Base-by-base conservation (phyloP, 2,888 invertebrate species). In the Minunthozetes semirufus region DNA sequence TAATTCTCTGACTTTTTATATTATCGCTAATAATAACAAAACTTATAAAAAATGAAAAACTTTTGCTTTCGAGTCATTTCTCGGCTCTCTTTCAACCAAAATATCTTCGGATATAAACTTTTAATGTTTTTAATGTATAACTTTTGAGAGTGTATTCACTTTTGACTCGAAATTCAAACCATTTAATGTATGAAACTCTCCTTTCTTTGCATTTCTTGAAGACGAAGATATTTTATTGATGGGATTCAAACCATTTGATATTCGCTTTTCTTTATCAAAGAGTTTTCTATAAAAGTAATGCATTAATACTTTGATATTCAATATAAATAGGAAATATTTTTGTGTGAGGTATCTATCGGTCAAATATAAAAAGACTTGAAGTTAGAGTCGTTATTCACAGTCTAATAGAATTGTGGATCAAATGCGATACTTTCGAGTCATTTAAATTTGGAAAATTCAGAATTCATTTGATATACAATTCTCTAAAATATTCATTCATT, bases 31-130 rank as follows among this genome's bases (percentile, higher is more conserved):
- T 33, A 63, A 63, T 38, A 19, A 29, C 19, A 29, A 27, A 61
- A 15, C 6, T 13, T 61, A 61, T 27, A 27, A 61, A 61, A 61
- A 61, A 61, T 61, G 61, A 61, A 61, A 59, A 61, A 61, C 61
- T 61, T n/a, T 15, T 53, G 29, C 29, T 27, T 27, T 27, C 13
- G 11, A 61, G 61, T 27, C 61, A 61, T 61, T 27, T 61, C 13
- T 9, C 5, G 17, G 11, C n/a, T 25, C 50, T 17, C 56, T 25
- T 25, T 13, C 61, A 27, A 9, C 19, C 61, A 27, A 27, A 27
- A 27, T 5, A 27, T 29, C 63, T 33, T 33, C 33, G 15, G 15
- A 29, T 29, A 63, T 17, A 29, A 63, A 63, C 33, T 33, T 63
- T 63, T 63, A 63, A 63, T 63, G 33, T 63, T 63, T 63, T 19